phyloP scores from a whole-genome alignment of 2,888 invertebrate genomes.

The Leptura quadrifasciata region DNA sequence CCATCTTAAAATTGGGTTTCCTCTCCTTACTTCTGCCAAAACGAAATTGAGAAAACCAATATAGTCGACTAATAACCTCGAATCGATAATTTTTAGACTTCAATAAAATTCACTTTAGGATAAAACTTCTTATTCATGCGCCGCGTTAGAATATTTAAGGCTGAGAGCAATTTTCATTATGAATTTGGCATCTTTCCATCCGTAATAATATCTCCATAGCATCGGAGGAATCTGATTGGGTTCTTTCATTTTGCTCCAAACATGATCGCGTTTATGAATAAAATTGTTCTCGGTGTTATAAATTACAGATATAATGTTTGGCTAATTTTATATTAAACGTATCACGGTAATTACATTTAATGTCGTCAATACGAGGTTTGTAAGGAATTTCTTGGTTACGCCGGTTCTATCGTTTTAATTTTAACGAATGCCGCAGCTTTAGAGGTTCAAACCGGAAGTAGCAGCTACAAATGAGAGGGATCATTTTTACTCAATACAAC shows the following conservation, averaged over 20 bases:
- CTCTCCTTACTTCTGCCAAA: slow-evolving; percentile 41
- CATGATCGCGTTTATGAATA: neutral
- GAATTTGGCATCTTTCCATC: slow-evolving; percentile 2
- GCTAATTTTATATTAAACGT: neutral
- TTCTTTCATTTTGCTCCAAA: neutral
- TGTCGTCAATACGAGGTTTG: too few relatives aligned
- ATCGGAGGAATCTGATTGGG: neutral
- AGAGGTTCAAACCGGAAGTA: too few relatives aligned
- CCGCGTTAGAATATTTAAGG: slow-evolving; percentile 6
- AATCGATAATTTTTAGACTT: slow-evolving; percentile 52
- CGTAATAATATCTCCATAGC: neutral
- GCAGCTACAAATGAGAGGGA: too few relatives aligned
- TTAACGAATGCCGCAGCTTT: too few relatives aligned
- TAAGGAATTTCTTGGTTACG: too few relatives aligned
- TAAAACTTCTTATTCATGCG: slow-evolving; percentile 45
- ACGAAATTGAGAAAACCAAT: slow-evolving; percentile 51
- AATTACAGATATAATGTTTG: neutral
- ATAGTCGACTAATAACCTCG: slow-evolving; percentile 48
- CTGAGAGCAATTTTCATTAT: slow-evolving; percentile 12
- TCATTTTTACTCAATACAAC: too few relatives aligned
- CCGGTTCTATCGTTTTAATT: too few relatives aligned
- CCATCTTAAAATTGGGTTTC: slow-evolving; percentile 50
- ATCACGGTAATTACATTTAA: neutral
- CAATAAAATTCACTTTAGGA: slow-evolving; percentile 45
- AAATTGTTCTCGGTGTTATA: neutral